These are phyloP conservation scores for Hestina assimilis DNA, from an alignment of 1,140 invertebrate species.

Conservation along the genomic window DNA sequence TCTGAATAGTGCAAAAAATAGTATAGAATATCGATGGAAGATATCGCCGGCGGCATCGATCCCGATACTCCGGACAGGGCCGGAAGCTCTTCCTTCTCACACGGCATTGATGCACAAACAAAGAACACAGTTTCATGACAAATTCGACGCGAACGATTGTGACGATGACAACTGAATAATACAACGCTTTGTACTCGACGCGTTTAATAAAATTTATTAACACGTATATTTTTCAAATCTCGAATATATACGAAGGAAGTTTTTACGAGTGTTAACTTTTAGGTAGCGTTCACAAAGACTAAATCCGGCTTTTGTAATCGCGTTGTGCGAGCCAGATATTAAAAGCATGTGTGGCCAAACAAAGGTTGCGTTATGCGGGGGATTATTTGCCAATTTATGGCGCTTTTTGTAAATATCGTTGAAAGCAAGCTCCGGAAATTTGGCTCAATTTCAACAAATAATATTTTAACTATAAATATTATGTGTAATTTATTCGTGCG, in stretches of 20 bases:
- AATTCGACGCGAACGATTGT: slow-evolving; percentile 68
- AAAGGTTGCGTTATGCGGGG: slow-evolving; percentile 77
- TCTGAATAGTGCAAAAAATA: slow-evolving; percentile 46
- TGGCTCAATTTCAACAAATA: slow-evolving; percentile 78
- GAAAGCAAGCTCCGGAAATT: slow-evolving; percentile 73
- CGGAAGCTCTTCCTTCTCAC: slow-evolving; percentile 71
- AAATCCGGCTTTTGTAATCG: slow-evolving; percentile 67
- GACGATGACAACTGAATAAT: slow-evolving; percentile 50
- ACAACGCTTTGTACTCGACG: slow-evolving; percentile 43
- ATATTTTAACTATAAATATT: slow-evolving; percentile 74
- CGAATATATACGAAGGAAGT: slow-evolving; percentile 31
- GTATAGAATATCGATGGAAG: slow-evolving; percentile 67
- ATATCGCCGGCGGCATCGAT: slow-evolving; percentile 63
- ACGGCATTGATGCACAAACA: slow-evolving; percentile 57
- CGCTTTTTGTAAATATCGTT: slow-evolving; percentile 74
- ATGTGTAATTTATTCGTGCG: slow-evolving; percentile 54
- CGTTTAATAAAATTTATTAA: slow-evolving; percentile 76
- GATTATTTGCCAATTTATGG: slow-evolving; percentile 78
- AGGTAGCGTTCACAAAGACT: slow-evolving; percentile 42
- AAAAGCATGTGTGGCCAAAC: slow-evolving; percentile 78
- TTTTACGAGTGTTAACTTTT: slow-evolving; percentile 62
- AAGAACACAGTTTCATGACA: slow-evolving; percentile 62
- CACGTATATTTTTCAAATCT: slow-evolving; percentile 42
- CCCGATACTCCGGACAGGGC: slow-evolving; percentile 30
- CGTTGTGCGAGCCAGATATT: slow-evolving; percentile 60